phyloP scores from a whole-genome alignment of 2,113 vertebrate species.

The Semnornis frantzii region DNA sequence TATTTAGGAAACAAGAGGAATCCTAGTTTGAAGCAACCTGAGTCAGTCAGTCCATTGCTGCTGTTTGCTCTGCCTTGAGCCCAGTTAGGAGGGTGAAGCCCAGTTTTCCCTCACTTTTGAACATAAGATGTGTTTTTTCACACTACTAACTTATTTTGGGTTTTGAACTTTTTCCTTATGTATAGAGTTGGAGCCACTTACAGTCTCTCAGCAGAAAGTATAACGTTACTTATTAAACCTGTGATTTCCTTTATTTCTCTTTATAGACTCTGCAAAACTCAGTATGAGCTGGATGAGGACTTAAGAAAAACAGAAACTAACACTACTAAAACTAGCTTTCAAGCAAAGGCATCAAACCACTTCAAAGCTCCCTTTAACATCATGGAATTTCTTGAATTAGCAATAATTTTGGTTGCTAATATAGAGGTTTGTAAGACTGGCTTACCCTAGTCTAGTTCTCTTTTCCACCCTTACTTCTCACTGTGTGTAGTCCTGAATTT shows the following conservation, averaged over 20 bases:
- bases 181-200: neutral
- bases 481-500: neutral
- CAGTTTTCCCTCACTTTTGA: neutral
- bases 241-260: neutral
- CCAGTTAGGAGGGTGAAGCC: constrained; percentile 4
- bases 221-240: neutral
- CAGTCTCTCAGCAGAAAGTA: neutral
- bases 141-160: neutral
- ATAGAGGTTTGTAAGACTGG: neutral
- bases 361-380: neutral
- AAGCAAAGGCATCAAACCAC: neutral
- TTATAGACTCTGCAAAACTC: neutral
- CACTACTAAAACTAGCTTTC: neutral
- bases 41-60: neutral
- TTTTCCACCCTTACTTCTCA: neutral
- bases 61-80: constrained; percentile 2
- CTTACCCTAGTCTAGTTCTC: neutral
- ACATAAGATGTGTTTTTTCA: neutral
- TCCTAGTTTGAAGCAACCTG: neutral
- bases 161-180: neutral
- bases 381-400: neutral
- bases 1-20: neutral
- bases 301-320: neutral
- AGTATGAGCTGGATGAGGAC: neutral
- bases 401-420: neutral